Conservation (phyloP, 2,113 vertebrate species). For the Austrofundulus limnaeus region DNA sequence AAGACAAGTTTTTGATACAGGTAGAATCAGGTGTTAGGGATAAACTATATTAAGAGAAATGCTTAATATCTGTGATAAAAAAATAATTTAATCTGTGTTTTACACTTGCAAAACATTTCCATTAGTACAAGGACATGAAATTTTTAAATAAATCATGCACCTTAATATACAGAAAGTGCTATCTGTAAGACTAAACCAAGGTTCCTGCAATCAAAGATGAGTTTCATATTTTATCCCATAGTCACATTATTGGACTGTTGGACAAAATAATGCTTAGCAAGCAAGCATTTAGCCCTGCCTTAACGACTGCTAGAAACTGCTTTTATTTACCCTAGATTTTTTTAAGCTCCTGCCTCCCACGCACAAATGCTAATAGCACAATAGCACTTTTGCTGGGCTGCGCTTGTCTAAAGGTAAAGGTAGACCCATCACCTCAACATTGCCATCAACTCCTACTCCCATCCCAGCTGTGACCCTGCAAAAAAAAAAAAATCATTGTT, state of each 20-base stretch:
- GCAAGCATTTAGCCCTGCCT: conserved; percentile 59
- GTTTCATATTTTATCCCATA: conserved; percentile 14
- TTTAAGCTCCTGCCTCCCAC: conserved; percentile 78
- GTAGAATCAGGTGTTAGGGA: no score
- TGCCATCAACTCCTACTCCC: conserved; percentile 84
- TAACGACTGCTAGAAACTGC: conserved; percentile 56
- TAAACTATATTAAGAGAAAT: no score
- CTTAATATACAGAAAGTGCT: background rate
- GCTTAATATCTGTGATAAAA: no score
- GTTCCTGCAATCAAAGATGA: conserved; percentile 9
- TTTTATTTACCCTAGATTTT: conserved; percentile 78
- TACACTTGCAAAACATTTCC: background rate
- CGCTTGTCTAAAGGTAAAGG: conserved; percentile 81
- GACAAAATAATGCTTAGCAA: conserved; percentile 65
- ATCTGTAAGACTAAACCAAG: background rate
- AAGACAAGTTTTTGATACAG: no score
- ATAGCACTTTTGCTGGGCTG: conserved; percentile 76
- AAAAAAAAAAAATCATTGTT: conserved; percentile 67
- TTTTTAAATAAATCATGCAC: background rate
- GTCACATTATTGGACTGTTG: conserved; percentile 5
- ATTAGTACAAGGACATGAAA: background rate
- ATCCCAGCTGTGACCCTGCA: conserved; percentile 76
- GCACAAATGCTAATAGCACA: conserved; percentile 81
- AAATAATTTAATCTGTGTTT: no score
- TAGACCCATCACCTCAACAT: conserved; percentile 80